These are phyloP conservation scores for Pipra filicauda DNA, from an alignment of 2,113 vertebrate species.

Conservation along the genomic window DNA sequence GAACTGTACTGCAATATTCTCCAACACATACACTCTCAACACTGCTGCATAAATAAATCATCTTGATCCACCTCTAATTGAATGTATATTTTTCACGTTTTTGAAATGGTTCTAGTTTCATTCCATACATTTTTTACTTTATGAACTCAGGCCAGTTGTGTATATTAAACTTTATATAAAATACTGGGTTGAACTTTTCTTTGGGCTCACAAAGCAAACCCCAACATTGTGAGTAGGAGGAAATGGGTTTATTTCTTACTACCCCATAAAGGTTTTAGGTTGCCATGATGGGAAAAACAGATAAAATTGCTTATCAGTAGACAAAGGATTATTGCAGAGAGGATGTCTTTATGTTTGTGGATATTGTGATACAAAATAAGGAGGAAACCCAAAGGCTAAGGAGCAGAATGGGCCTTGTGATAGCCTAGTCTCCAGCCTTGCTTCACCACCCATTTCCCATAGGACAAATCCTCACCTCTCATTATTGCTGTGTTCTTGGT, in stretches of 20 bases:
- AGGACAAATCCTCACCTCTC: neutral
- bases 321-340: neutral
- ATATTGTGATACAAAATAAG: neutral
- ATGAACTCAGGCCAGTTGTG: neutral
- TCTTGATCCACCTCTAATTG: constrained; percentile 35
- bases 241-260: neutral
- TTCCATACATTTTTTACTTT: constrained; percentile 17
- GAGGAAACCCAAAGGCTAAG: neutral
- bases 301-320: neutral
- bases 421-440: neutral
- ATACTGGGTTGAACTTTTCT: neutral
- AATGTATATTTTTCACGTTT: constrained; percentile 6
- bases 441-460: neutral
- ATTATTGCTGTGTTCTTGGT: neutral
- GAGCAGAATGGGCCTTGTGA: neutral
- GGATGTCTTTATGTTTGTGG: neutral
- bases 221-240: neutral
- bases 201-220: neutral
- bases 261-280: neutral
- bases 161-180: neutral
- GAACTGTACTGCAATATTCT: neutral
- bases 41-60: constrained; percentile 52
- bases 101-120: constrained; percentile 19
- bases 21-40: neutral
- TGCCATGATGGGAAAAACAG: neutral